Base-by-base conservation (phyloP, 1,140 invertebrate species). In the Hycleus phaleratus region DNA sequence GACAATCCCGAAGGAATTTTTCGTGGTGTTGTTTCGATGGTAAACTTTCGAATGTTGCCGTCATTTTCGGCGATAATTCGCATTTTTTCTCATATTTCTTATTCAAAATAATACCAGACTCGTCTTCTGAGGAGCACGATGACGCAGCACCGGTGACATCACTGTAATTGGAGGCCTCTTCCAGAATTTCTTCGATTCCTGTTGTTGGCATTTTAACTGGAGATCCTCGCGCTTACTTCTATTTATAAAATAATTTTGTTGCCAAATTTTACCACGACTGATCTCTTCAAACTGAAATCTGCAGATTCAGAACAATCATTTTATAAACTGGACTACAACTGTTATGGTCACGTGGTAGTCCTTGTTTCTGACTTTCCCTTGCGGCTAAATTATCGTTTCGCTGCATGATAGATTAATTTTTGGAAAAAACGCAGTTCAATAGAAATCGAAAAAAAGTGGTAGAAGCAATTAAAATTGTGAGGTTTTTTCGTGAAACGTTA, bases 1-100 rank as follows among this genome's bases (percentile, higher is more conserved):
- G 74, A 47, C 84, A 83, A 42, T 82, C 76, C 26, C 82, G 75
- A 18, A 91, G 75, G 64, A 91, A 90, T 24, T 80, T 77, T 66
- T 90, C 87, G 67, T 90, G 88, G 7, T 78, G 75, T 3, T 76
- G 68, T 53, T 77, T 75, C 18, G 77, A 72, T 0, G 85, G 79
- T 6, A 83, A 62, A 67, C 79, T 83, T 43, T 71, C 66, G 45
- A 70, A 70, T 2, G 58, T 62, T 0, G 62, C 67, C 4, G 7
- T 32, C 32, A 7, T 4, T 32, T 32, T 32, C 32, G 32, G 32
- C 7, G 2, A 32, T 32, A 32, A 32, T 32, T 7, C 32, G 32
- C 32, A 32, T 5, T 7, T 32, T 32, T 32, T 32, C 7, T 32
- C 32, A 3, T 5, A 32, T 32, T 32, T 32, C 32, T 4, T 32